Evolutionary conservation across 2,888 invertebrate species (phyloP), one percentile per base, ranked within the genome.

Genomic region (Diarsia dahlii): DNA sequence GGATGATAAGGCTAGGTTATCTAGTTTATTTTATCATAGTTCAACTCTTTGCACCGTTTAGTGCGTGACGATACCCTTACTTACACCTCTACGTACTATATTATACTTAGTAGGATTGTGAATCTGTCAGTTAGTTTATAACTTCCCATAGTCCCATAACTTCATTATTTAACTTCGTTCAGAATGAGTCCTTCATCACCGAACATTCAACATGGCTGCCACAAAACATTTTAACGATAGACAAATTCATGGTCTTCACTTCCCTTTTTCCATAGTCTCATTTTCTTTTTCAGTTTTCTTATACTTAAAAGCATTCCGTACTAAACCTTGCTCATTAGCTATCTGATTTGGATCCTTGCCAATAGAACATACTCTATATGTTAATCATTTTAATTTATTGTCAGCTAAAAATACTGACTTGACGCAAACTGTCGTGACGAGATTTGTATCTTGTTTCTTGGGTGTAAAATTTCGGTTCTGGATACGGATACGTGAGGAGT

Each of bases 311-410:
- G 66, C 63, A 80, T 78, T 80, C 54, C 63, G 0, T 48, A 45
- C 56, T 62, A n/a, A 56, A 9, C 58, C 64, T 46, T 54, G 34
- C 39, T 76, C 54, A 84, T 82, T 73, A 80, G 28, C 72, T 64
- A 76, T 67, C 58, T 56, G 63, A 70, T 70, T 84, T 82, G 84
- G 81, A 71, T 74, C 34, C 23, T 69, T 6, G 84, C 82, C 84
- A 83, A 71, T 62, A 68, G 15, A 28, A 65, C 56, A 62, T 65
- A 74, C 68, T 58, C 13, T 23, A 62, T 23, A 84, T 54, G 77
- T 74, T 70, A 80, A 80, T 76, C 39, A 71, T 84, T 81, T 71
- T 71, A 84, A 83, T 83, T 73, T 84, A 84, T 84, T 81, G 73
- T 81, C 52, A 63, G 39, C 77, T 83, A 81, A 84, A 77, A 77